Evolutionary conservation across 2,797 vertebrate genomes (phyloP).

Genomic region (Sebastes dallii): DNA sequence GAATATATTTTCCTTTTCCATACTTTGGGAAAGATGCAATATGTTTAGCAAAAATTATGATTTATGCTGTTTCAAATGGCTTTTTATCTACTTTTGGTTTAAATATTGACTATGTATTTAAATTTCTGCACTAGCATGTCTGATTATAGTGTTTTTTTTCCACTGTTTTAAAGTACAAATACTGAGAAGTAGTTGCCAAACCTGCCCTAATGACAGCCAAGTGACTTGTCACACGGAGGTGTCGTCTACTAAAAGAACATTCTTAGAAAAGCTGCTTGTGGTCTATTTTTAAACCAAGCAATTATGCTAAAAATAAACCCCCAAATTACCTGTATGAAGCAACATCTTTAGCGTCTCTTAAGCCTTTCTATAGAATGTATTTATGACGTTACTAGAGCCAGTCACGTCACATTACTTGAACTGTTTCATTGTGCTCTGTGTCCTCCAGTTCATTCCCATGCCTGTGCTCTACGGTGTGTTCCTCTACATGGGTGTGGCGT

Average conservation of each 20-base stretch:
- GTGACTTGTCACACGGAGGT: neutral
- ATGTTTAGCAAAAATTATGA: neutral
- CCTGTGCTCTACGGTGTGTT: constrained; percentile 98
- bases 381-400: neutral
- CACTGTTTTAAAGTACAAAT: neutral
- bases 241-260: neutral
- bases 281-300: constrained; percentile 32
- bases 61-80: neutral
- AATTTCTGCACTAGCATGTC: neutral
- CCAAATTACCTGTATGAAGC: neutral
- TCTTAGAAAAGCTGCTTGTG: constrained; percentile 45
- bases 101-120: neutral
- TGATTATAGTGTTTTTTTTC: neutral
- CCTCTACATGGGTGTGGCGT: constrained; percentile 98
- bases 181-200: neutral
- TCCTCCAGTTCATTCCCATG: constrained; percentile 94
- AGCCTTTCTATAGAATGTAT: neutral
- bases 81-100: neutral
- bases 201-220: neutral
- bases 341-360: neutral
- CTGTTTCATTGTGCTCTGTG: neutral
- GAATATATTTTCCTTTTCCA: neutral
- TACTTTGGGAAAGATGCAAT: neutral
- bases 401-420: neutral
- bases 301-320: neutral